phyloP scores from a whole-genome alignment of 1,140 invertebrate species.

The Nephila pilipes region DNA sequence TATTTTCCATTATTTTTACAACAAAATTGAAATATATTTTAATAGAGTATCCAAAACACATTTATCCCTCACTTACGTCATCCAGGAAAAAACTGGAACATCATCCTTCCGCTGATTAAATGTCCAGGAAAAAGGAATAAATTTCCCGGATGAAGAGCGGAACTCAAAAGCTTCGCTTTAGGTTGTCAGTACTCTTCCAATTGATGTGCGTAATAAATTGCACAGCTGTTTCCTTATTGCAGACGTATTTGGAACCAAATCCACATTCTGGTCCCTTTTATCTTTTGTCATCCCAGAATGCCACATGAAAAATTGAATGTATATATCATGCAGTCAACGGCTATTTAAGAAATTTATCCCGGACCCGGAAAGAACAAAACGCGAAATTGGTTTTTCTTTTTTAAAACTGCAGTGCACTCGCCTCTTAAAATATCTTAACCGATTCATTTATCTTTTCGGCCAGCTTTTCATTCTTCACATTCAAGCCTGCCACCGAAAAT shows the following conservation, averaged over 20 bases:
- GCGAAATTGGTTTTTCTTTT: slow-evolving; percentile 43
- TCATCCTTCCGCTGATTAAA: slow-evolving; percentile 51
- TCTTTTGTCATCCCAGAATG: slow-evolving; percentile 37
- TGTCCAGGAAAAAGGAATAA: slow-evolving; percentile 23
- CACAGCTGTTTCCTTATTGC: slow-evolving; percentile 52
- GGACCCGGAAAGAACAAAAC: slow-evolving; percentile 1
- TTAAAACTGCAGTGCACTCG: neutral
- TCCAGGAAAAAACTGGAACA: slow-evolving; percentile 16
- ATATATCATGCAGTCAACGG: slow-evolving; percentile 50
- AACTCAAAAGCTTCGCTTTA: slow-evolving; percentile 18
- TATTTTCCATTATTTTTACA: neutral
- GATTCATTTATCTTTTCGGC: slow-evolving; percentile 20
- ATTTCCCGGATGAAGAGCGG: neutral
- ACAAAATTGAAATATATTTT: neutral
- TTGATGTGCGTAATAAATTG: slow-evolving; percentile 61
- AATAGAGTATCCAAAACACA: neutral
- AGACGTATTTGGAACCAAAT: neutral
- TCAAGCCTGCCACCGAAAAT: neutral
- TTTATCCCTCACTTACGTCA: neutral
- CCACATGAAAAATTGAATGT: slow-evolving; percentile 25
- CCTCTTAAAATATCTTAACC: slow-evolving; percentile 11
- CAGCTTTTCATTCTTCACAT: neutral
- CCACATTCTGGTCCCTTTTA: slow-evolving; percentile 43
- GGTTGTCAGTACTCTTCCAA: slow-evolving; percentile 47
- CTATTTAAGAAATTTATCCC: slow-evolving; percentile 44